These are phyloP conservation scores for Aethina tumida DNA, from an alignment of 1,140 invertebrate genomes.

Conservation along the genomic window DNA sequence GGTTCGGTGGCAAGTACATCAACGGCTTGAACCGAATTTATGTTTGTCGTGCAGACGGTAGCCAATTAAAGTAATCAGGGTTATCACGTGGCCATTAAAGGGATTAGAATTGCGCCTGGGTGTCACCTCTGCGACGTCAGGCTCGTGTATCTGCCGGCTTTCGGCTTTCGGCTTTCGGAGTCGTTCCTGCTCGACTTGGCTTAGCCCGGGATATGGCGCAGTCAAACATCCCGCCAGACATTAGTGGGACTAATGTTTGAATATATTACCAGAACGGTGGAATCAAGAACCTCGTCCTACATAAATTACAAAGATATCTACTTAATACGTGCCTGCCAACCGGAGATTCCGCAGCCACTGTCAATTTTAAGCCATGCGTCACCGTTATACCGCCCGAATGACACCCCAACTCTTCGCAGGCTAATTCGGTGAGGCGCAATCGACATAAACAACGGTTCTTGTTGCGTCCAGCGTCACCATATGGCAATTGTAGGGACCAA, in stretches of 20 bases:
- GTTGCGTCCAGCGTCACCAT: constrained; percentile 6
- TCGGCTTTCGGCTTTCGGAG: too few species aligned
- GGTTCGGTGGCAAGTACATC: background rate
- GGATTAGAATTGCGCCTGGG: constrained; percentile 29
- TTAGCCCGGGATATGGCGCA: constrained; percentile 24
- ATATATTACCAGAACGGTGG: constrained; percentile 31
- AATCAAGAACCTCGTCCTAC: constrained; percentile 26
- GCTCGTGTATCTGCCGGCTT: constrained; percentile 21
- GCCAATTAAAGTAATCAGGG: constrained; percentile 30
- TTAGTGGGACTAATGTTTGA: constrained; percentile 34
- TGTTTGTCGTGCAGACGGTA: constrained; percentile 9
- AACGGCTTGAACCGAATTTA: constrained; percentile 18
- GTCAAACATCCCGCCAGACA: constrained; percentile 34
- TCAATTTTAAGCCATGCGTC: constrained; percentile 26
- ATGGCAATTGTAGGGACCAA: background rate
- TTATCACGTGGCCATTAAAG: constrained; percentile 32
- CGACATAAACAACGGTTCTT: constrained; percentile 16
- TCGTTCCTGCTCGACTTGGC: constrained; percentile 17
- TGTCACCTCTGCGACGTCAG: constrained; percentile 27
- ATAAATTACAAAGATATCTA: constrained; percentile 36
- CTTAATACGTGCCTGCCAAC: constrained; percentile 34
- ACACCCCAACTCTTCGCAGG: too few species aligned
- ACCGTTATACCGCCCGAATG: too few species aligned
- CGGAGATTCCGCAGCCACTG: constrained; percentile 29
- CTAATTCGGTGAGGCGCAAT: too few species aligned